phyloP scores from a whole-genome alignment of 1,140 invertebrate genomes.

The Drosophila littoralis region DNA sequence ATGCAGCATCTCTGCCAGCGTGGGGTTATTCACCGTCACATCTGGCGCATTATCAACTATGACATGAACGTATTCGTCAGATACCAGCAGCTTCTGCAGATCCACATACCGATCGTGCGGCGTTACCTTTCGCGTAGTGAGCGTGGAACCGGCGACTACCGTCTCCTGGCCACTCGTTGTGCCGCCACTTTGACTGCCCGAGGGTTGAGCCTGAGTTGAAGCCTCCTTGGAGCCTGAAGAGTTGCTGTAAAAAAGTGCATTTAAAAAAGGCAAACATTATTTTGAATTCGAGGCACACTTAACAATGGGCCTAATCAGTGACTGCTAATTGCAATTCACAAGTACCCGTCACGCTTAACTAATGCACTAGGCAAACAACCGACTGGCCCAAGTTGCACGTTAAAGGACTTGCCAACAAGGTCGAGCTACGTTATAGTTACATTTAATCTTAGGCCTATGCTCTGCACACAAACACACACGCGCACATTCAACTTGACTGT shows the following conservation, averaged over 20 bases:
- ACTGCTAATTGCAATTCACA: conserved; percentile 61
- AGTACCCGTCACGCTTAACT: conserved; percentile 40
- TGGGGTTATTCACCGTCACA: conserved; percentile 86
- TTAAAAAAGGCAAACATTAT: conserved; percentile 47
- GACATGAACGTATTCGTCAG: conserved; percentile 71
- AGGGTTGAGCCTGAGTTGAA: conserved; percentile 71
- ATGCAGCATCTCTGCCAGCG: conserved; percentile 88
- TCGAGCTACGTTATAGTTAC: conserved; percentile 38
- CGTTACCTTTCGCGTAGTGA: conserved; percentile 64
- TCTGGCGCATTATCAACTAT: conserved; percentile 84
- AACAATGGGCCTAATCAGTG: conserved; percentile 46
- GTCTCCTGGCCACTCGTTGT: conserved; percentile 58
- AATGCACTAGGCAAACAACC: no score
- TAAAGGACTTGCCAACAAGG: conserved; percentile 52
- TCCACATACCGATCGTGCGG: conserved; percentile 87
- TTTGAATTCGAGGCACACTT: conserved; percentile 35
- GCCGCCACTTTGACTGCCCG: conserved; percentile 69
- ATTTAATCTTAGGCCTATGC: conserved; percentile 51
- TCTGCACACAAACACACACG: background rate
- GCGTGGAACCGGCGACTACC: conserved; percentile 26
- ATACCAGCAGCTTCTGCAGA: conserved; percentile 82
- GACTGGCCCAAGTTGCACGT: conserved; percentile 38
- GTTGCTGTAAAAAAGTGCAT: conserved; percentile 64
- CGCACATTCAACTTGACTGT: background rate
- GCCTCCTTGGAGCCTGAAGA: conserved; percentile 84